Evolutionary conservation across 2,888 invertebrate species (phyloP).

Genomic region (Mantis religiosa): DNA sequence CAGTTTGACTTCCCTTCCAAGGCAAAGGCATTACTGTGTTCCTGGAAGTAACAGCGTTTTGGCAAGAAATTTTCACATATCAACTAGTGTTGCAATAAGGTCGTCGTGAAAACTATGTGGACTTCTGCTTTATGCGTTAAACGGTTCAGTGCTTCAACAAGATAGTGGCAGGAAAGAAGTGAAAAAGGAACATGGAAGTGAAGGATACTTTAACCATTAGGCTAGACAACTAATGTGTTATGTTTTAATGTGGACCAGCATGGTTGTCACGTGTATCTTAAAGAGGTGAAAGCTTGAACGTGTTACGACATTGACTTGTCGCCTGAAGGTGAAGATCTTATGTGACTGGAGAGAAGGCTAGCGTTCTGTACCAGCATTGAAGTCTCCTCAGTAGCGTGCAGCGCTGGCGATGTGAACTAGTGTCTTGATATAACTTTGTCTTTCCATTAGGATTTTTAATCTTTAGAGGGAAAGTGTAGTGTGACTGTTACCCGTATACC

Average conservation of each 20-base stretch:
- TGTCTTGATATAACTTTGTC: too few species aligned
- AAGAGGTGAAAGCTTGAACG: background rate
- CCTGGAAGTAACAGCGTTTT: background rate
- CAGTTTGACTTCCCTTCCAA: background rate
- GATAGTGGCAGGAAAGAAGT: background rate
- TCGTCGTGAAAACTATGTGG: background rate
- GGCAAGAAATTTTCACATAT: background rate
- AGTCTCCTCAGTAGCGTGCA: background rate
- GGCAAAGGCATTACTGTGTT: background rate
- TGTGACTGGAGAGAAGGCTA: background rate
- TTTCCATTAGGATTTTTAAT: background rate
- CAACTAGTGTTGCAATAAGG: background rate
- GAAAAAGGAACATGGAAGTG: too few species aligned
- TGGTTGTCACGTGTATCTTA: background rate
- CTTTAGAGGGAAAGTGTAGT: background rate
- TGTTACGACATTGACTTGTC: background rate
- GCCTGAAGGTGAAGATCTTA: background rate
- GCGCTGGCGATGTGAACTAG: background rate
- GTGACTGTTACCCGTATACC: background rate
- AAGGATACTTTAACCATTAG: background rate
- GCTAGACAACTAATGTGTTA: background rate
- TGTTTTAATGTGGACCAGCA: background rate
- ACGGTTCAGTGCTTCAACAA: background rate
- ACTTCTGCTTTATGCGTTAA: background rate
- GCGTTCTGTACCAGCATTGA: background rate